A percentile compares a stretch with the other conserved stretches of the same genome.
Evolutionary conservation across 1,140 invertebrate species (phyloP).

Genomic region (Cataglyphis hispanica): DNA sequence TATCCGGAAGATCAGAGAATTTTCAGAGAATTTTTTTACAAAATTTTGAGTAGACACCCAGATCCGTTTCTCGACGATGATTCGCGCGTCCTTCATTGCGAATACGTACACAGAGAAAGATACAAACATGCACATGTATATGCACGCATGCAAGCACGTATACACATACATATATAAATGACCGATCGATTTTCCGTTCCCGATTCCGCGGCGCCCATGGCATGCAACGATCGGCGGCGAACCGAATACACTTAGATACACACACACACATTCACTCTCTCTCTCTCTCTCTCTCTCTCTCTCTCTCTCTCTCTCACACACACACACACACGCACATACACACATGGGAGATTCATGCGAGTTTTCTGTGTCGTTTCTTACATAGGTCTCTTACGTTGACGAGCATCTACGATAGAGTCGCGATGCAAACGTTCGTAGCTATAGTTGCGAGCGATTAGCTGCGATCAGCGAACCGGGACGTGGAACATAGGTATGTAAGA

Average conservation of each 20-base stretch:
- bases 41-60: too few species aligned
- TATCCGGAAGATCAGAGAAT: too few species aligned
- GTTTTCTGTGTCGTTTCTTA: constrained; percentile 53
- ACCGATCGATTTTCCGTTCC: constrained; percentile 59
- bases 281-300: too few species aligned
- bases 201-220: constrained; percentile 48
- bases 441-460: constrained; percentile 26
- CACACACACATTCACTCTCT: too few species aligned
- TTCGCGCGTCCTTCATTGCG: constrained; percentile 1
- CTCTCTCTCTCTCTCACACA: too few species aligned
- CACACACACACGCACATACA: not conserved
- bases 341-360: constrained; percentile 8
- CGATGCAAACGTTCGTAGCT: constrained; percentile 48
- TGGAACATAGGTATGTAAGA: constrained; percentile 35
- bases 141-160: not conserved
- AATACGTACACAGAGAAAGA: not conserved
- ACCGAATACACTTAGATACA: not conserved
- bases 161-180: not conserved
- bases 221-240: constrained; percentile 45
- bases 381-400: constrained; percentile 32
- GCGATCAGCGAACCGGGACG: constrained; percentile 21
- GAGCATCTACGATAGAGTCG: constrained; percentile 12
- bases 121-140: not conserved
- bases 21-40: too few species aligned
- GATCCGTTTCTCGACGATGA: not conserved